A percentile compares a stretch with the other conserved stretches of the same genome.
phyloP scores from a whole-genome alignment of 2,113 vertebrate genomes.

The Jaculus jaculus region DNA sequence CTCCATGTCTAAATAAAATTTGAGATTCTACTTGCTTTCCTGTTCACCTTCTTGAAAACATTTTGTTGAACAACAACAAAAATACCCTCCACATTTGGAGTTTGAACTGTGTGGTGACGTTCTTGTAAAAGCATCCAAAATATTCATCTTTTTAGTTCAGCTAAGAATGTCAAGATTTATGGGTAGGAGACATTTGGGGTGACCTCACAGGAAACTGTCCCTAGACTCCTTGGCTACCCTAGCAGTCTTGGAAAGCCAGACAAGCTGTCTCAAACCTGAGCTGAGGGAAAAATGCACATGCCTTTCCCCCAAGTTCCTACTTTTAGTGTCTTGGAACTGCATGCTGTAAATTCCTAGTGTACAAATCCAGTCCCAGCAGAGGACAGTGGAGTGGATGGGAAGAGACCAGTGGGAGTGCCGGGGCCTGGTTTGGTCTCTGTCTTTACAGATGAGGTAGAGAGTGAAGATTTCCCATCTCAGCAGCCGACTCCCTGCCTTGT shows the following conservation, averaged over 20 bases:
- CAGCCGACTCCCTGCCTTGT: too few relatives aligned
- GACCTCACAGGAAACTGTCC: not conserved
- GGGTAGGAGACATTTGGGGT: conserved; percentile 8
- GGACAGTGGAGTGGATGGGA: not conserved
- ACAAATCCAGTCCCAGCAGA: not conserved
- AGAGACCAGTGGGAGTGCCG: not conserved
- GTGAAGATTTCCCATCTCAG: not conserved
- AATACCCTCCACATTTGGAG: conserved; percentile 6
- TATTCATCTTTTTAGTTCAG: conserved; percentile 1
- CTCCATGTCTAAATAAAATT: conserved; percentile 42
- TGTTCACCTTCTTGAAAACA: not conserved
- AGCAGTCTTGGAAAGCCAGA: not conserved
- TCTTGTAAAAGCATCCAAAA: conserved; percentile 40
- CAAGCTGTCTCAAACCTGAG: not conserved
- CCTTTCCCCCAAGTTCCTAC: not conserved
- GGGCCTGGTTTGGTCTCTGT: not conserved
- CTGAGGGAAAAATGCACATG: not conserved
- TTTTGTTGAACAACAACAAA: not conserved
- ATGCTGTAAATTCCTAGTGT: not conserved
- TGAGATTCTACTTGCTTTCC: not conserved
- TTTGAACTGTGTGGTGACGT: conserved; percentile 10
- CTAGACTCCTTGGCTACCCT: not conserved
- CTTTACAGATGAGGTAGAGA: not conserved
- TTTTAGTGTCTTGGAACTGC: not conserved
- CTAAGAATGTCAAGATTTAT: conserved; percentile 45